Base-by-base conservation (phyloP, 1,140 invertebrate genomes). In the Aleiodes sp. region DNA sequence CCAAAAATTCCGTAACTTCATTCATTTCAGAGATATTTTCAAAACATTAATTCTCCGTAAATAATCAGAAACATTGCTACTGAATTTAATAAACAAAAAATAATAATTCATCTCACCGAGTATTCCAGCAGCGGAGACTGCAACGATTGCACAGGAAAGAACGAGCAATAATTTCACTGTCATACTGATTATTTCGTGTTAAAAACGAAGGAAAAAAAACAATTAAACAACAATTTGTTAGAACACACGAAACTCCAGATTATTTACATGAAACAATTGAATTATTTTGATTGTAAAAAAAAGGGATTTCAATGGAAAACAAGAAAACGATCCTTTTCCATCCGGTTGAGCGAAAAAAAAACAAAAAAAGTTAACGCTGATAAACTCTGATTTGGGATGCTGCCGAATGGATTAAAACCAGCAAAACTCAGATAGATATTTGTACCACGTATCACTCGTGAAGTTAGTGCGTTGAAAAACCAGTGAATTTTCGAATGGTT, bases 91-190 rank as follows among this genome's bases (percentile, higher is more conserved):
- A 26, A 41, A 7, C 19, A 39, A 63, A 41, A 52, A 12, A 21
- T 21, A 29, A 28, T 33, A 33, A 61, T 19, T 68, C 24, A 57
- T 73, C 83, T 84, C 79, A 84, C 83, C 83, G 68, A 84, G 80
- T 71, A 84, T 76, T 80, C 83, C 83, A 68, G 79, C 80, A 60
- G 82, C 78, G 2, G 79, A 80, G 59, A 78, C 78, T 37, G 76
- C 70, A 64, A 75, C 79, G 61, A 80, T 65, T 62, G 67, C 78
- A 72, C 80, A 61, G 56, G 68, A 66, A 39, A 84, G 66, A 68
- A 83, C 52, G 62, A 79, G 63, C 41, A 81, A 46, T 68, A 73
- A 70, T 37, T 65, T 73, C 26, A 70, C 60, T 43, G 65, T 52
- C 65, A 68, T 66, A 33, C 16, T 24, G 26, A 33, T 21, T 21